phyloP scores from a whole-genome alignment of 2,888 invertebrate species.

The Baccha elongata region DNA sequence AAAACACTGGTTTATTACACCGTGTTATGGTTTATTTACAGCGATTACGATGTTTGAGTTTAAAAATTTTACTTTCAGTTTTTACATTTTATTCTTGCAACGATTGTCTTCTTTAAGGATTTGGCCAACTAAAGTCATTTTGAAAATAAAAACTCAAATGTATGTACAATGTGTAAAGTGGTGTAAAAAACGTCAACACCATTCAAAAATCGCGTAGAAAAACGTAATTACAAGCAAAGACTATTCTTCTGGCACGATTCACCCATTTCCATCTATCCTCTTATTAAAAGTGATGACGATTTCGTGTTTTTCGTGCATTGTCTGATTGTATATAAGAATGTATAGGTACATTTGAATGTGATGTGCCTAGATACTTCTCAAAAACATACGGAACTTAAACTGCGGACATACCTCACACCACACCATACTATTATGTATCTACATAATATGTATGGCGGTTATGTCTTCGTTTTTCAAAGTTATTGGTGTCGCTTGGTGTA shows the following conservation, averaged over 20 bases:
- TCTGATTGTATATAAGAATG: neutral
- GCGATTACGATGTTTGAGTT: too few relatives aligned
- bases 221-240: neutral
- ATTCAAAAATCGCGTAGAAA: neutral
- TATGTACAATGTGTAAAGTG: neutral
- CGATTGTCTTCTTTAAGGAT: too few relatives aligned
- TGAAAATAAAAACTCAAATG: too few relatives aligned
- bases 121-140: too few relatives aligned
- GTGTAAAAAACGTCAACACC: neutral
- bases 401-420: too few relatives aligned
- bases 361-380: neutral
- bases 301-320: constrained; percentile 16
- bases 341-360: neutral
- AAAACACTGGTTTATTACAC: too few relatives aligned
- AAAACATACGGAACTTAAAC: constrained; percentile 57
- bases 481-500: constrained; percentile 8
- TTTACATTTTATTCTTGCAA: too few relatives aligned
- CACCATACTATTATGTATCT: too few relatives aligned
- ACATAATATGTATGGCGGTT: constrained; percentile 12
- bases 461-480: constrained; percentile 3
- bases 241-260: neutral
- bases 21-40: too few relatives aligned
- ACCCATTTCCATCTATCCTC: neutral
- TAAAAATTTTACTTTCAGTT: too few relatives aligned
- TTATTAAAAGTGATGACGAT: constrained; percentile 32